These are phyloP conservation scores for Pandemis cinnamomeana DNA, from an alignment of 2,888 invertebrate genomes.

Conservation along the genomic window DNA sequence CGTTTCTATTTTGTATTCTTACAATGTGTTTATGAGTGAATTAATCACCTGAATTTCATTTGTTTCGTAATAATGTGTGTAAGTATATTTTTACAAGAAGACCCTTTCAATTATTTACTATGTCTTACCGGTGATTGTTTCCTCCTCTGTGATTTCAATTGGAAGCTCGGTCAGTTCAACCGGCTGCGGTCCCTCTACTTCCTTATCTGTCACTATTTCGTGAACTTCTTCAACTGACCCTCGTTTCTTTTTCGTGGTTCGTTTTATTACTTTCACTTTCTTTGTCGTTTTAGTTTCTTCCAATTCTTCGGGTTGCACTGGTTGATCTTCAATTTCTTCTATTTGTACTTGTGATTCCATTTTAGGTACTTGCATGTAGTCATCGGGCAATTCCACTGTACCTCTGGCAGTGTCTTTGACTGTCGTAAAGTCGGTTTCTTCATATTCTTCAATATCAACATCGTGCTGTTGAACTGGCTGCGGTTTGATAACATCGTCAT, in stretches of 20 bases:
- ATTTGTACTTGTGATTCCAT: conserved; percentile 61
- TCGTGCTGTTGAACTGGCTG: conserved; percentile 52
- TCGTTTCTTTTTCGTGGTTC: conserved; percentile 10
- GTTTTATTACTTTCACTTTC: conserved; percentile 42
- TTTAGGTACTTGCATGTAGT: conserved; percentile 64
- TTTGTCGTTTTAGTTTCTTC: conserved; percentile 25
- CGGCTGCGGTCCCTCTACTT: neutral
- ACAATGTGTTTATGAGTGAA: too few relatives aligned
- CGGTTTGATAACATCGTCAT: conserved; percentile 56
- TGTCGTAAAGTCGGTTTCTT: conserved; percentile 57
- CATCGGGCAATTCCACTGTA: conserved; percentile 70
- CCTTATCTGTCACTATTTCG: neutral
- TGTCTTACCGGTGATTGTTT: conserved; percentile 8
- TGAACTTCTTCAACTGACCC: neutral
- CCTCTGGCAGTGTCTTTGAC: conserved; percentile 60
- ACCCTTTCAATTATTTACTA: neutral
- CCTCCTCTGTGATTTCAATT: neutral
- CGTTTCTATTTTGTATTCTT: too few relatives aligned
- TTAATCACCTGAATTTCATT: too few relatives aligned
- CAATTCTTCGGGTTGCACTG: conserved; percentile 30
- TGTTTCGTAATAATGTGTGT: neutral
- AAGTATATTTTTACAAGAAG: neutral
- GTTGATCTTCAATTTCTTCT: conserved; percentile 55
- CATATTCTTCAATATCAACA: conserved; percentile 74
- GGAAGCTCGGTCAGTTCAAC: neutral